phyloP scores from a whole-genome alignment of 2,888 invertebrate genomes.

The Tipula lateralis region DNA sequence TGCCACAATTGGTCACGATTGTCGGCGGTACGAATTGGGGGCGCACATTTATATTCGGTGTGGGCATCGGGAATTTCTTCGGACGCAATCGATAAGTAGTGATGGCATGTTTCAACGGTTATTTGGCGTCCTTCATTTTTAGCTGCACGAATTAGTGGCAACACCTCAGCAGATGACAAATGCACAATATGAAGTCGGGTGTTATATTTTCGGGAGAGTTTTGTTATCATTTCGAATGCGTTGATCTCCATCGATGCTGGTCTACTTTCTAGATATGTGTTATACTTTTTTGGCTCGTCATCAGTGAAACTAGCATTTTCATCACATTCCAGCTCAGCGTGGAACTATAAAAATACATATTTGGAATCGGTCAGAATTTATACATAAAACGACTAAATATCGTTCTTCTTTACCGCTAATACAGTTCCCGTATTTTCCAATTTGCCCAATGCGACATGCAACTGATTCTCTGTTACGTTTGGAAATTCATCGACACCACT shows the following conservation, averaged over 20 bases:
- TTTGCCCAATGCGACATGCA: slow-evolving; percentile 55
- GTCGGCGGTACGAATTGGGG: slow-evolving; percentile 59
- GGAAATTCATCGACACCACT: slow-evolving; percentile 67
- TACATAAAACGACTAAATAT: slow-evolving; percentile 26
- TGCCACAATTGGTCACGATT: slow-evolving; percentile 65
- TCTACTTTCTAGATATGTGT: slow-evolving; percentile 59
- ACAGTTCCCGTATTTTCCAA: slow-evolving; percentile 58
- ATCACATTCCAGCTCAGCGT: slow-evolving; percentile 60
- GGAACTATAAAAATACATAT: slow-evolving; percentile 56
- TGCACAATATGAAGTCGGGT: slow-evolving; percentile 65
- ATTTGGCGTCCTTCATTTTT: slow-evolving; percentile 53
- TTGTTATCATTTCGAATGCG: slow-evolving; percentile 58
- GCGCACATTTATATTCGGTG: slow-evolving; percentile 68
- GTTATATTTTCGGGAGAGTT: slow-evolving; percentile 55
- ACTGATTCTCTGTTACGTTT: slow-evolving; percentile 54
- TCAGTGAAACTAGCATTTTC: slow-evolving; percentile 30
- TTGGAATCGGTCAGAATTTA: background rate
- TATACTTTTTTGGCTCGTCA: slow-evolving; percentile 56
- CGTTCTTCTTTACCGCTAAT: slow-evolving; percentile 58
- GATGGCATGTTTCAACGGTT: slow-evolving; percentile 69
- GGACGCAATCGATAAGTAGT: slow-evolving; percentile 61
- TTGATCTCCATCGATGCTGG: slow-evolving; percentile 63
- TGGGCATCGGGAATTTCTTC: slow-evolving; percentile 59
- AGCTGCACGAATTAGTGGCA: slow-evolving; percentile 54
- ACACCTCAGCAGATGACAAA: slow-evolving; percentile 58